Base-by-base conservation (phyloP, 2,113 vertebrate species). In the Cnemophilus loriae region DNA sequence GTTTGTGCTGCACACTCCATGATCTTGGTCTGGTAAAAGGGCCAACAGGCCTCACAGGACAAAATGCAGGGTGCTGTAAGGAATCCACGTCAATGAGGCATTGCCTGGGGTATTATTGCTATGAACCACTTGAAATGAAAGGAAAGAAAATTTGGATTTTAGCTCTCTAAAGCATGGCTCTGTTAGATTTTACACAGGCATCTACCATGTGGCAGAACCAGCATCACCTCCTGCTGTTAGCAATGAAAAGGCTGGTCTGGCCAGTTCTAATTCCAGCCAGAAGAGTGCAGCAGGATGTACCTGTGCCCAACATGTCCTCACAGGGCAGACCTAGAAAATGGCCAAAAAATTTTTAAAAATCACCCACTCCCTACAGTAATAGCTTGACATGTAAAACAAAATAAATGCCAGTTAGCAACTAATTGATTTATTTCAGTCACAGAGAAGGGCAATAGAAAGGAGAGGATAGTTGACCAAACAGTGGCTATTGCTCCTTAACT, bases 201-300 rank as follows among this genome's bases (percentile, higher is more conserved):
- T 57, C 35, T 87, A 53, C n/a, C 28, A 42, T 17, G 63, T 49
- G 74, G 42, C 5, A 6, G 63, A 91, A 83, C 20, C 63, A 83
- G 57, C 60, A 80, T 47, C n/a, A 17, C 16, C 41, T 84, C 61
- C n/a, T 0, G 1, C 22, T 63, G 37, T 32, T 46, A 74, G 89
- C 60, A 79, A 53, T 21, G 44, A 19, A 59, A 61, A 64, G 27
- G 46, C 69, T 83, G 57, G 22, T 61, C 46, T 61, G 89, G 78
- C 46, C 81, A 89, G 46, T 85, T 95, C 87, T 91, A 64, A 84
- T 80, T 91, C 63, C 89, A 85, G 37, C 87, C 93, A 95, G 91
- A 57, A 95, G 91, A 91, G 91, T 65, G 95, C 94, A 96, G 95
- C 93, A 89, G 64, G 39, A 64, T 13, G 41, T 64, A 75, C 53